Conservation (phyloP, 1,140 invertebrate species). For the Eriosoma lanigerum region DNA sequence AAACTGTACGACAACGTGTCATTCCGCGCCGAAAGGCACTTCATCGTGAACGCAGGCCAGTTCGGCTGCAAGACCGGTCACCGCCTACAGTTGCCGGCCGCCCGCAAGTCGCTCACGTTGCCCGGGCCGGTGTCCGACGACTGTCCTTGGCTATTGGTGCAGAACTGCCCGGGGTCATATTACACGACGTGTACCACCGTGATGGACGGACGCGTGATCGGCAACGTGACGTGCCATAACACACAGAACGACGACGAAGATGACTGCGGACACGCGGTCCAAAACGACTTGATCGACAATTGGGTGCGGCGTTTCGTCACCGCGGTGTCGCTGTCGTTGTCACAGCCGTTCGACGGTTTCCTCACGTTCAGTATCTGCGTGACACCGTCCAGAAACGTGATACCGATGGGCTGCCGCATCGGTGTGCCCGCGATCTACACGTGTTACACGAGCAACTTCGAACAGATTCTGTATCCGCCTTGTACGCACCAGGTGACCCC, state of each 20-base stretch:
- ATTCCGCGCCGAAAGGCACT: constrained; percentile 66
- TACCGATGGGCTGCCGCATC: constrained; percentile 70
- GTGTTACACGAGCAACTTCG: constrained; percentile 70
- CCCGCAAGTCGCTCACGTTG: constrained; percentile 64
- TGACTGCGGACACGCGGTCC: constrained; percentile 60
- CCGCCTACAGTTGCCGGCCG: constrained; percentile 68
- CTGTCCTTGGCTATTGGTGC: constrained; percentile 75
- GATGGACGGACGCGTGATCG: constrained; percentile 71
- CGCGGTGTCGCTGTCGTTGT: constrained; percentile 64
- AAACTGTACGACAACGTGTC: constrained; percentile 70
- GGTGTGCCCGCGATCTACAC: constrained; percentile 77
- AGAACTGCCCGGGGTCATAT: constrained; percentile 70
- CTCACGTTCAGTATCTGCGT: constrained; percentile 72
- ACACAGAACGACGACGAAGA: constrained; percentile 67
- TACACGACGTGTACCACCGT: constrained; percentile 78
- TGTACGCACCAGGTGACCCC: constrained; percentile 62
- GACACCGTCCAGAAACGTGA: constrained; percentile 56
- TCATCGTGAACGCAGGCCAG: constrained; percentile 72
- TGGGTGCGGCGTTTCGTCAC: constrained; percentile 74
- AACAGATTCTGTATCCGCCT: constrained; percentile 66
- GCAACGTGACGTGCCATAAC: constrained; percentile 72
- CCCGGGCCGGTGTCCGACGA: constrained; percentile 60
- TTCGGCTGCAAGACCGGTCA: constrained; percentile 69
- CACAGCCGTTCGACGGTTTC: constrained; percentile 70
- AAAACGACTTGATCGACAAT: constrained; percentile 65